phyloP scores from a whole-genome alignment of 2,113 vertebrate species.

The Aythya baeri region DNA sequence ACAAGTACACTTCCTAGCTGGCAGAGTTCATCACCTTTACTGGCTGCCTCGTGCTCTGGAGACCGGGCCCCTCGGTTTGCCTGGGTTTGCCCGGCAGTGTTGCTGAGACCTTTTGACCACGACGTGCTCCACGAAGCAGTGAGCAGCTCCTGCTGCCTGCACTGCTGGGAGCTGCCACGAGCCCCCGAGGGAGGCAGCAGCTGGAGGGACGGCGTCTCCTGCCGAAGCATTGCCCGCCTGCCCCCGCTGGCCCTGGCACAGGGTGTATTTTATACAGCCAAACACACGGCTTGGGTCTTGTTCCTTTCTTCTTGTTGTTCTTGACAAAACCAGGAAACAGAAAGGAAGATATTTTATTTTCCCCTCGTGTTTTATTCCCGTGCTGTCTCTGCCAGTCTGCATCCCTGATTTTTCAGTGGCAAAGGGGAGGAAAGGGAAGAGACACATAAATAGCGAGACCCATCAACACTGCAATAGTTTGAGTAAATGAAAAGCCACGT shows the following conservation, averaged over 20 bases:
- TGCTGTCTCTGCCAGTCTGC: background rate
- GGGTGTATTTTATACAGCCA: background rate
- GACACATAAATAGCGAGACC: background rate
- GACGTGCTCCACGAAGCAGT: background rate
- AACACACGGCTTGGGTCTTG: background rate
- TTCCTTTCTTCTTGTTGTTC: background rate
- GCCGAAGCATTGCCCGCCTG: background rate
- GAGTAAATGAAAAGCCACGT: background rate
- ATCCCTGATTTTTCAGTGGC: background rate
- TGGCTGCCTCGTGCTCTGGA: background rate
- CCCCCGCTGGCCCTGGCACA: background rate
- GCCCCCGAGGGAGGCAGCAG: background rate
- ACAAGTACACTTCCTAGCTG: conserved; percentile 25
- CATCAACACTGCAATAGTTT: background rate
- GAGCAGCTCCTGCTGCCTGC: background rate
- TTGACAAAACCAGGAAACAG: background rate
- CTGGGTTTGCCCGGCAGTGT: background rate
- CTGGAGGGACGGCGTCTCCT: background rate
- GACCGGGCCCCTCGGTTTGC: background rate
- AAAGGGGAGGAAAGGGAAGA: background rate
- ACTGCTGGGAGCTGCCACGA: background rate
- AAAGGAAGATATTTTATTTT: background rate
- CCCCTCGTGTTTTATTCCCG: background rate
- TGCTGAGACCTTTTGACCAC: background rate
- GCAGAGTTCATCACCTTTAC: background rate